Percentiles rank a stretch among this genome's conserved stretches.
Conservation (phyloP, 2,888 invertebrate genomes). For the Lasioglossum morio region DNA sequence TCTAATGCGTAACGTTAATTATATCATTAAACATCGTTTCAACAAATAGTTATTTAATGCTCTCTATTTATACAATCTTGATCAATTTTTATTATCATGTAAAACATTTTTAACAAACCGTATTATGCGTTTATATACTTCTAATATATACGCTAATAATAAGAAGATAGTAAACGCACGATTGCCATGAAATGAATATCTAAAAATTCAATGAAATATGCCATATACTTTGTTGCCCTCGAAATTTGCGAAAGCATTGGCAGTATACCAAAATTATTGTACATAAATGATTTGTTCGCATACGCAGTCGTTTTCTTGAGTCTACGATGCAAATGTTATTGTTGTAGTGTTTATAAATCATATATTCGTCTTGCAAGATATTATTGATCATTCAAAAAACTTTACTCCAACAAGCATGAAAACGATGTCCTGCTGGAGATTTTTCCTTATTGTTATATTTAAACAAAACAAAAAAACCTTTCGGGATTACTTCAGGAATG, state of each 20-base stretch:
- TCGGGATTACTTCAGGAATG: slow-evolving; percentile 67
- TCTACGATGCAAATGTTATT: slow-evolving; percentile 33
- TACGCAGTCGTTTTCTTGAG: slow-evolving; percentile 28
- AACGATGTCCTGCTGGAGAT: slow-evolving; percentile 26
- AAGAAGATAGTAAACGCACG: slow-evolving; percentile 62
- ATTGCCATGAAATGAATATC: slow-evolving; percentile 49
- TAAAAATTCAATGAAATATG: slow-evolving; percentile 43
- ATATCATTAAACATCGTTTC: slow-evolving; percentile 56
- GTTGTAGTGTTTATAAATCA: slow-evolving; percentile 35
- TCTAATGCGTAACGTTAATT: slow-evolving; percentile 42
- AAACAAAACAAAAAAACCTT: slow-evolving; percentile 44
- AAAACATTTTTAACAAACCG: slow-evolving; percentile 73
- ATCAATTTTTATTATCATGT: slow-evolving; percentile 72
- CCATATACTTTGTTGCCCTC: slow-evolving; percentile 25
- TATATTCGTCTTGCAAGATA: slow-evolving; percentile 29
- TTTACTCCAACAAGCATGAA: slow-evolving; percentile 46
- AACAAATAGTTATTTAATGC: slow-evolving; percentile 63
- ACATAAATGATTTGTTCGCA: slow-evolving; percentile 28
- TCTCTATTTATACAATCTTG: slow-evolving; percentile 66
- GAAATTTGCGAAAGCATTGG: slow-evolving; percentile 44
- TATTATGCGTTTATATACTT: slow-evolving; percentile 59
- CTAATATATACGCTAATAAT: slow-evolving; percentile 58
- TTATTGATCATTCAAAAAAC: slow-evolving; percentile 38
- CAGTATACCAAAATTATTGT: slow-evolving; percentile 45
- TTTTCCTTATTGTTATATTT: slow-evolving; percentile 47